A percentile compares a stretch with the other conserved stretches of the same genome.
phyloP scores from a whole-genome alignment of 2,888 invertebrate species.

The Amiota minor region DNA sequence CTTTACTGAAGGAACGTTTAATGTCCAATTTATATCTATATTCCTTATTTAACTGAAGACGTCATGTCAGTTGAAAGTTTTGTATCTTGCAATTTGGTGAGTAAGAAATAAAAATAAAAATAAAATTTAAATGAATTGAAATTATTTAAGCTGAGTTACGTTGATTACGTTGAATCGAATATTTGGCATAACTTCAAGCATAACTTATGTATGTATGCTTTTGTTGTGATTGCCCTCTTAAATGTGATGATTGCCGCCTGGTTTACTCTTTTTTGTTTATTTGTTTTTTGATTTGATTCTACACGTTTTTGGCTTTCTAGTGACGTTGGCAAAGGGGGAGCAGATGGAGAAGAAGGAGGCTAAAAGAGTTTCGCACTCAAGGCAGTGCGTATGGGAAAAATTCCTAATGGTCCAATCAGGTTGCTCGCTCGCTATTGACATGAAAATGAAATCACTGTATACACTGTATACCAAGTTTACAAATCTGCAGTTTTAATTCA shows the following conservation, averaged over 20 bases:
- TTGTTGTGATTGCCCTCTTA: conserved; percentile 10
- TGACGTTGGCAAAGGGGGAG: conserved; percentile 22
- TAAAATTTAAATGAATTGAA: conserved; percentile 67
- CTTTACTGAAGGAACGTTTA: no score
- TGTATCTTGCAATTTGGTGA: background rate
- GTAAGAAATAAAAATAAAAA: conserved; percentile 64
- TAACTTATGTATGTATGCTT: background rate
- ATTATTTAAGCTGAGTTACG: conserved; percentile 49
- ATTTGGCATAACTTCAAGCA: conserved; percentile 9
- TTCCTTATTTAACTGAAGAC: background rate
- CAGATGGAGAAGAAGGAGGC: background rate
- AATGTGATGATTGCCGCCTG: background rate
- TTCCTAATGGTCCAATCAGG: conserved; percentile 65
- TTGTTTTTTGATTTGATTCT: background rate
- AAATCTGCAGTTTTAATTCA: no score
- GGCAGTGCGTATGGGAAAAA: conserved; percentile 59
- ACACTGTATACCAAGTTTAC: background rate
- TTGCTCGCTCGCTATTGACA: conserved; percentile 53
- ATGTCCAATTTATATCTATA: no score
- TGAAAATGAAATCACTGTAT: conserved; percentile 70
- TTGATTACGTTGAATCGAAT: conserved; percentile 13
- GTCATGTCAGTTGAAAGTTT: background rate
- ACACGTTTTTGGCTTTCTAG: background rate
- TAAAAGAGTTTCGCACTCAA: no score
- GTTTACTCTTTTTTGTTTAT: background rate